Percentiles rank a stretch among this genome's conserved stretches.
Evolutionary conservation across 2,797 vertebrate genomes (phyloP).

Genomic region (Graptemys geographica): DNA sequence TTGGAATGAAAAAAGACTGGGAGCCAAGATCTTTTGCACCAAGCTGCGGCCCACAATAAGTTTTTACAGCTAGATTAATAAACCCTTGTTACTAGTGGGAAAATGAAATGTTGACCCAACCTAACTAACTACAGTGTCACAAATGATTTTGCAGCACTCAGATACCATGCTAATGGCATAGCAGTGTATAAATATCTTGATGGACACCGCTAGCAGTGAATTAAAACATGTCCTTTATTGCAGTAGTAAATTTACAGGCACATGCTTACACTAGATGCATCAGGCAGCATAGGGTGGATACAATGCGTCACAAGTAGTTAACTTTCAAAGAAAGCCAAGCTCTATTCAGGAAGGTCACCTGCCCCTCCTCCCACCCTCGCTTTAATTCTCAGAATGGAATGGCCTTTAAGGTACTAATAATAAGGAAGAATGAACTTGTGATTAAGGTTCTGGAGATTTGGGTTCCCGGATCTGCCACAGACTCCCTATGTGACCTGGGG

Average conservation of each 20-base stretch:
- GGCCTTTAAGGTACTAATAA: neutral
- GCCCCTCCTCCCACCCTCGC: accelerated
- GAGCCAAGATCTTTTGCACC: neutral
- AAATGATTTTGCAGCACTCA: neutral
- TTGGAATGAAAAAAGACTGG: neutral
- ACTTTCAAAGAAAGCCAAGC: neutral
- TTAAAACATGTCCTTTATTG: accelerated
- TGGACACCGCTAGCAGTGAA: neutral
- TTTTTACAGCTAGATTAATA: neutral
- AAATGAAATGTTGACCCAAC: neutral
- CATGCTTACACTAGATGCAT: accelerated
- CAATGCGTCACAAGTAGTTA: neutral
- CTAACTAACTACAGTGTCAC: neutral
- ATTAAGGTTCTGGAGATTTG: neutral
- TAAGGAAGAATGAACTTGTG: neutral
- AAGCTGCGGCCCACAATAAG: neutral
- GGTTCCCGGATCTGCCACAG: accelerated
- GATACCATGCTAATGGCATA: neutral
- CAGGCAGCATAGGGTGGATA: accelerated
- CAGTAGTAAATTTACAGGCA: neutral
- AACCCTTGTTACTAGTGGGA: neutral
- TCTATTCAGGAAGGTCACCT: accelerated
- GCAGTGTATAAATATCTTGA: neutral
- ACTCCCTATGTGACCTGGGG: neutral
- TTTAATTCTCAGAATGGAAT: neutral